Conservation (phyloP, 2,113 vertebrate genomes). For the Melanerpes aurifrons region DNA sequence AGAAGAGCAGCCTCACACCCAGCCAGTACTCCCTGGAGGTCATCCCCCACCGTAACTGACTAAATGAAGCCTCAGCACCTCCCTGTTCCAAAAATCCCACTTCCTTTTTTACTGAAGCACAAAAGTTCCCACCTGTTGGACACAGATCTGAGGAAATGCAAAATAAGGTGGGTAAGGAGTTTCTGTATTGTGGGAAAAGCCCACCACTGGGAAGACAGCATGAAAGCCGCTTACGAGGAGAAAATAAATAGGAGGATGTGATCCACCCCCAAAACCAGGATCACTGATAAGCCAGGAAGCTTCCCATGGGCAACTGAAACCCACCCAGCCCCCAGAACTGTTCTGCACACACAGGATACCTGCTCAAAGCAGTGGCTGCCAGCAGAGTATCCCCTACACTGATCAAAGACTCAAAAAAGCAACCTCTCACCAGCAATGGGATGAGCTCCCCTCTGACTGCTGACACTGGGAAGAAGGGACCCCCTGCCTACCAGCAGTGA, state of each 20-base stretch:
- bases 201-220: neutral
- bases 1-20: neutral
- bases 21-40: neutral
- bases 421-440: neutral
- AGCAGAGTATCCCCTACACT: neutral
- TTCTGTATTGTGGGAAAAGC: neutral
- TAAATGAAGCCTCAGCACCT: neutral
- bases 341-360: neutral
- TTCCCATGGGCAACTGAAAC: neutral
- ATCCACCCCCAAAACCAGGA: neutral
- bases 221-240: neutral
- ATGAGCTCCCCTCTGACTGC: neutral
- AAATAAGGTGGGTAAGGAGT: neutral
- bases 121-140: accelerated
- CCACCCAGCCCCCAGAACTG: neutral
- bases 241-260: neutral
- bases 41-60: neutral
- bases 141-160: neutral
- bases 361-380: neutral
- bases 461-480: neutral
- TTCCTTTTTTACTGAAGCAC: neutral
- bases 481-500: neutral
- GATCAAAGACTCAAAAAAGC: neutral
- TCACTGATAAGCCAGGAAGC: neutral
- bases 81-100: neutral